These are phyloP conservation scores for Heteronetta atricapilla DNA, from an alignment of 2,113 vertebrate genomes.

Conservation along the genomic window DNA sequence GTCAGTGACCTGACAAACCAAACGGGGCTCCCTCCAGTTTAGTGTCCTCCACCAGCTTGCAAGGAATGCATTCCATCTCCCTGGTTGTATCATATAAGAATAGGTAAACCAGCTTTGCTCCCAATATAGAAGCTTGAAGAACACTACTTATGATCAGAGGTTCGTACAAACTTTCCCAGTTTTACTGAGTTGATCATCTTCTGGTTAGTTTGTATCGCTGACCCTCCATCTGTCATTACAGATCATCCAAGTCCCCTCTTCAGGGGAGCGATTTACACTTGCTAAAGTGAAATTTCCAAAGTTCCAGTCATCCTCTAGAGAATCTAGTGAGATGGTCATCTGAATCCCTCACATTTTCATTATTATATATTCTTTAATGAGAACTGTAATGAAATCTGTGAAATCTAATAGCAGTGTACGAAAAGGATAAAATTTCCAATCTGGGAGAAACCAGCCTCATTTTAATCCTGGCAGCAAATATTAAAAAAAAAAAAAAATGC, in stretches of 20 bases:
- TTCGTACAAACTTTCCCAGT: background rate
- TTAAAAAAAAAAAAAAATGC: background rate
- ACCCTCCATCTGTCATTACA: background rate
- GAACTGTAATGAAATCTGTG: conserved; percentile 17
- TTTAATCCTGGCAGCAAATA: conserved; percentile 16
- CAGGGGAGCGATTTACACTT: background rate
- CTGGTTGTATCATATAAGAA: accelerated
- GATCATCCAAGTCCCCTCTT: background rate
- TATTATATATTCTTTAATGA: conserved; percentile 9
- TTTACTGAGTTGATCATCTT: background rate
- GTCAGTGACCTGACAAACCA: background rate
- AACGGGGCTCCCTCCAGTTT: accelerated
- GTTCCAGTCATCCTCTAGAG: background rate
- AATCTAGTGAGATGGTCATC: background rate
- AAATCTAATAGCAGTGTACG: background rate
- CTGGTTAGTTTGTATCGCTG: background rate
- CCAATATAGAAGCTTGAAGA: background rate
- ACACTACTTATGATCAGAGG: background rate
- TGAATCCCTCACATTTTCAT: conserved; percentile 6
- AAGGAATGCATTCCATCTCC: background rate
- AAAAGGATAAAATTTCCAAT: background rate
- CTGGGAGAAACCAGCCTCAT: accelerated
- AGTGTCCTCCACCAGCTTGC: background rate
- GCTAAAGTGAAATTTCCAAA: background rate
- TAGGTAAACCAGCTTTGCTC: background rate